These are phyloP conservation scores for Anisognathus igniventris DNA, from an alignment of 2,797 vertebrate species.

Conservation along the genomic window DNA sequence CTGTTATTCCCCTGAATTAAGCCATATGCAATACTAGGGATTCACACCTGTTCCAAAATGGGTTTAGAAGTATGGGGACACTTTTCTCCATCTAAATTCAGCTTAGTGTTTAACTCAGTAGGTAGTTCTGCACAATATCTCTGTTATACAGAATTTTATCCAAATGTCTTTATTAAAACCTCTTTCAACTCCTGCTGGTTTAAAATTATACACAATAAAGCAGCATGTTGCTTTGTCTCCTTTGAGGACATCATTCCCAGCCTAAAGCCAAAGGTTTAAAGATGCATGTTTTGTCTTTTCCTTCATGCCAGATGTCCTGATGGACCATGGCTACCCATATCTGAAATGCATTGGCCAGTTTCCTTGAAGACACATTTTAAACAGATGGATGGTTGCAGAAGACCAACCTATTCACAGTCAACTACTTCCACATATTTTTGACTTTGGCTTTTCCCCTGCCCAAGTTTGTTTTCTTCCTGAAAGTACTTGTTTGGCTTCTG, in stretches of 20 bases:
- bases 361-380: background rate
- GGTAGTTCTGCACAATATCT: background rate
- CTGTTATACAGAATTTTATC: background rate
- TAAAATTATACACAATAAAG: background rate
- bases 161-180: background rate
- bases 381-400: background rate
- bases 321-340: accelerated
- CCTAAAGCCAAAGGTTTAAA: background rate
- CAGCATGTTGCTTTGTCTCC: background rate
- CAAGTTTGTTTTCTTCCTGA: background rate
- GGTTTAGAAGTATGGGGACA: background rate
- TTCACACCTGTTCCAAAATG: background rate
- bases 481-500: background rate
- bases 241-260: background rate
- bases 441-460: background rate
- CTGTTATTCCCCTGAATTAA: background rate
- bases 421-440: background rate
- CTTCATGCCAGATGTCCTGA: background rate
- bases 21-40: background rate
- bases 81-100: background rate
- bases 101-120: background rate
- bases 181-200: background rate
- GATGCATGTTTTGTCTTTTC: background rate
- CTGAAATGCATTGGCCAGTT: background rate
- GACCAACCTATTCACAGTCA: background rate